Conservation (phyloP, 2,113 vertebrate genomes). For the Junco hyemalis region DNA sequence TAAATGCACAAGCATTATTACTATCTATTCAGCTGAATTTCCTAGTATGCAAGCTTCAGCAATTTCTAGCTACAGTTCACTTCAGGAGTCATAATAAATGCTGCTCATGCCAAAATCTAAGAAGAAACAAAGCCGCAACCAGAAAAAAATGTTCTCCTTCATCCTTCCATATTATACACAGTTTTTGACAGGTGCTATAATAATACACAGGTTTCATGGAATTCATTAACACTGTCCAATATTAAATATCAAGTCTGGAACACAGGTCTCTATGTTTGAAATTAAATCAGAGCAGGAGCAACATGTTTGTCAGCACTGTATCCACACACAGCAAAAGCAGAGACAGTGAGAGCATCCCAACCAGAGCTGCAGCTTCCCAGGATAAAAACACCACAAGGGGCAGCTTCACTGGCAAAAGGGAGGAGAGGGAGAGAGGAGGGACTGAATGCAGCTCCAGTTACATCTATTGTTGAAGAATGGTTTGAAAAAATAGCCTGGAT, state of each 20-base stretch:
- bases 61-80: not conserved
- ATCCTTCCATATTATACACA: not conserved
- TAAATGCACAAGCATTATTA: conserved; percentile 12
- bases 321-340: not conserved
- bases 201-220: not conserved
- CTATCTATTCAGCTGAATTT: conserved; percentile 15
- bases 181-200: not conserved
- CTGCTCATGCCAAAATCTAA: conserved; percentile 43
- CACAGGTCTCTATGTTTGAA: not conserved
- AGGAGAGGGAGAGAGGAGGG: not conserved
- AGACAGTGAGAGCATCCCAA: not conserved
- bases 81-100: conserved; percentile 42
- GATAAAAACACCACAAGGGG: not conserved
- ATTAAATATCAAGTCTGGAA: not conserved
- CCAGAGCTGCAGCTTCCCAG: not conserved
- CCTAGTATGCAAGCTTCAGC: conserved; percentile 23
- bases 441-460: not conserved
- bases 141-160: not conserved
- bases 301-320: not conserved
- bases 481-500: not conserved
- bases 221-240: not conserved
- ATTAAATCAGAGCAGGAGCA: not conserved
- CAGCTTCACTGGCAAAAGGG: not conserved
- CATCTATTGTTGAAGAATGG: not conserved
- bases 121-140: not conserved